phyloP scores from a whole-genome alignment of 2,797 vertebrate genomes.

The Hapalemur alaotrensis region DNA sequence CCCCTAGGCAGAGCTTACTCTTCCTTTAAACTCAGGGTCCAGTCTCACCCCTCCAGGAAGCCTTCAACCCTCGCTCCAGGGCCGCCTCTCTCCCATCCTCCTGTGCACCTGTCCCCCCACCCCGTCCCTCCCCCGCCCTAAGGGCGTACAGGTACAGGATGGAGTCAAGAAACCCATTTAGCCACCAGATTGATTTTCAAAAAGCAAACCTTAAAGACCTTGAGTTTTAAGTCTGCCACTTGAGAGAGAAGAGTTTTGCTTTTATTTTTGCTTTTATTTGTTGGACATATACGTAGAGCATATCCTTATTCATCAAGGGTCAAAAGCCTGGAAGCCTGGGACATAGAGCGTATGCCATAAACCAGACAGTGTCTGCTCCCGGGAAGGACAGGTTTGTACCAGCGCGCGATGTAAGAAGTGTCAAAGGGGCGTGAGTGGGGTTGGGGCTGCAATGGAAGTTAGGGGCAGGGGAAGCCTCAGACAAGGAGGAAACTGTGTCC shows the following conservation, averaged over 20 bases:
- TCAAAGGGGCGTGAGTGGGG: rapidly evolving
- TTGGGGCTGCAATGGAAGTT: not conserved
- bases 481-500: not conserved
- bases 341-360: not conserved
- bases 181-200: not conserved
- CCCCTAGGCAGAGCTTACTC: not conserved
- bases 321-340: not conserved
- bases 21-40: not conserved
- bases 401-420: not conserved
- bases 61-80: not conserved
- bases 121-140: rapidly evolving
- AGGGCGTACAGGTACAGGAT: not conserved
- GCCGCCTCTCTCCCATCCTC: not conserved
- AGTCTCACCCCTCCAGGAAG: not conserved
- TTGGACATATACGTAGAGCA: not conserved
- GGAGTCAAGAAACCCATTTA: not conserved
- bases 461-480: rapidly evolving
- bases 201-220: not conserved
- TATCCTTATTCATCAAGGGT: not conserved
- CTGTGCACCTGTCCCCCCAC: rapidly evolving
- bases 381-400: not conserved
- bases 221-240: not conserved
- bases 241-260: not conserved
- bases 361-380: not conserved
- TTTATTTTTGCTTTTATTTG: not conserved